phyloP scores from a whole-genome alignment of 2,797 vertebrate genomes.

The Pachyuromys duprasi region DNA sequence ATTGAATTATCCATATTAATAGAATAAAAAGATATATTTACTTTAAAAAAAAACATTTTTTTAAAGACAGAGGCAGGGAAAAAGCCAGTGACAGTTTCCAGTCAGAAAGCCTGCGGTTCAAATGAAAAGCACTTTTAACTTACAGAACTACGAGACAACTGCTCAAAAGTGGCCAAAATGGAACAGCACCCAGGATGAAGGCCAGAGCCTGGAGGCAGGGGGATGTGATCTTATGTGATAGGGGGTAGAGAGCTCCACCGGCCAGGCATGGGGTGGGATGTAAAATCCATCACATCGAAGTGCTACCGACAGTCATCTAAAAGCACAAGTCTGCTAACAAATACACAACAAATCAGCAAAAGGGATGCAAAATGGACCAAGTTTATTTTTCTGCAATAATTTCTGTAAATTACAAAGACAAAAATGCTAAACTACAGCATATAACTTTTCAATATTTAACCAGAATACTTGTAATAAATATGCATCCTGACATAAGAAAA shows the following conservation, averaged over 20 bases:
- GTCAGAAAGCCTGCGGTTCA: background rate
- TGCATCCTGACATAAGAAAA: conserved; percentile 85
- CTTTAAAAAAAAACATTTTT: background rate
- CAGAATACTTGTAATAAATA: conserved; percentile 90
- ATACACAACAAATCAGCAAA: conserved; percentile 11
- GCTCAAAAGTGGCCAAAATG: no score
- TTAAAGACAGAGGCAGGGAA: background rate
- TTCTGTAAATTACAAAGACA: conserved; percentile 88
- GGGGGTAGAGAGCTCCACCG: no score
- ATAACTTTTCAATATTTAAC: conserved; percentile 88
- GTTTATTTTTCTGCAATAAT: conserved; percentile 89
- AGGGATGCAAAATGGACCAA: conserved; percentile 80
- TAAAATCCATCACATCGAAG: background rate
- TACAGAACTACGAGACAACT: background rate
- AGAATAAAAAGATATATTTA: background rate
- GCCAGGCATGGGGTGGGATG: background rate
- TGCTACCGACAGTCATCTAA: background rate
- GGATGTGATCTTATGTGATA: background rate
- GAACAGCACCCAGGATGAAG: background rate
- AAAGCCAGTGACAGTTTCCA: background rate
- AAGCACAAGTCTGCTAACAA: background rate
- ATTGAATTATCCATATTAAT: conserved; percentile 32
- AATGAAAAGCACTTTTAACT: conserved; percentile 2
- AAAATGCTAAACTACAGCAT: conserved; percentile 85
- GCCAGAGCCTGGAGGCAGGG: background rate